Base-by-base conservation (phyloP, 1,140 invertebrate genomes). In the Hyposmocoma kahamanoa region DNA sequence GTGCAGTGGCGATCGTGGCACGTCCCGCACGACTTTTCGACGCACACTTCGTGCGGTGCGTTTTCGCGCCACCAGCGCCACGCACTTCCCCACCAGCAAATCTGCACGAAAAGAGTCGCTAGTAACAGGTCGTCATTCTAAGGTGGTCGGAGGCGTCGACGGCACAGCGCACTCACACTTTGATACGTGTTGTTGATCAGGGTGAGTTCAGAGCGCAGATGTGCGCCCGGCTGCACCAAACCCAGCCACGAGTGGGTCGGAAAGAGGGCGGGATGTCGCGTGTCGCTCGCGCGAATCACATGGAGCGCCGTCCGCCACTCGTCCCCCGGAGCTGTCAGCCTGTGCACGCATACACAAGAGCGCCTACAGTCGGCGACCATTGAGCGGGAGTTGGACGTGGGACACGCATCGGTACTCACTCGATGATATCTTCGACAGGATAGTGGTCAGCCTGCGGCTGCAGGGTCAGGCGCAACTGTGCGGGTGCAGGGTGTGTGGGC, bases 121-220 rank as follows among this genome's bases (percentile, higher is more conserved):
- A 22, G 15, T 13, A 42, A 42, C 3, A 47, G 4, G 8, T 26
- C 13, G n/a, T 19, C 15, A 5, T n/a, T n/a, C n/a, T n/a, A n/a
- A n/a, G n/a, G n/a, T n/a, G n/a, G n/a, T n/a, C n/a, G n/a, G n/a
- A n/a, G n/a, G n/a, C n/a, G n/a, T n/a, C n/a, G n/a, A n/a, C n/a
- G n/a, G n/a, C n/a, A n/a, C n/a, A n/a, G n/a, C n/a, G n/a, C 5
- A 15, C 57, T 56, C 20, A 79, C 75, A 43, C 64, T 47, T 21
- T 71, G 54, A 22, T 67, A 47, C 0, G 75, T 76, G 36, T 76
- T 58, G 39, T 79, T 79, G 13, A 17, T 17, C 0, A 76, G 22
- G 0, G 39, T 17, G 5, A 79, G 28, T 0, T 50, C 26, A 11
- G 61, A 20, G 11, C 32, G 17, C 9, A 80, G 22, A 22, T 20